Percentiles rank a stretch among this genome's conserved stretches.
Evolutionary conservation across 1,140 invertebrate species (phyloP).

Genomic region (Helicoverpa armigera): DNA sequence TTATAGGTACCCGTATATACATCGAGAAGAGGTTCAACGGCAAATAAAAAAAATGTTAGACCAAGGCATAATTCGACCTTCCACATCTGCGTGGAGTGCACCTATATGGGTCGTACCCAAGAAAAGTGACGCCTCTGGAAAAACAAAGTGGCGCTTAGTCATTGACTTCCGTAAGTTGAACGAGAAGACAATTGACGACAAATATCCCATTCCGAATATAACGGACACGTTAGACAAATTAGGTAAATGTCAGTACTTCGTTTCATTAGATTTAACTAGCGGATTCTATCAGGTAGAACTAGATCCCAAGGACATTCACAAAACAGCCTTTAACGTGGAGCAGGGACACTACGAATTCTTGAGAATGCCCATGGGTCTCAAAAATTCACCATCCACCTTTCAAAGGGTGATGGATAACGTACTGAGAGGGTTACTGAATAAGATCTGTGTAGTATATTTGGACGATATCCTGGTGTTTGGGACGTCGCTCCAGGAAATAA

Average conservation of each 20-base stretch:
- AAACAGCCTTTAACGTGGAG: conserved; percentile 51
- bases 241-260: conserved; percentile 77
- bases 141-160: conserved; percentile 37
- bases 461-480: neutral
- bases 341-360: conserved; percentile 51
- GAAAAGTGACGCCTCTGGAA: conserved; percentile 34
- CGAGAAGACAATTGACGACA: conserved; percentile 37
- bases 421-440: neutral
- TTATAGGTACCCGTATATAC: conserved; percentile 49
- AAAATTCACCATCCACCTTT: neutral
- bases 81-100: conserved; percentile 50
- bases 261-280: conserved; percentile 80
- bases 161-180: conserved; percentile 41
- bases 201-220: conserved; percentile 39
- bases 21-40: conserved; percentile 39
- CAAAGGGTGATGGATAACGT: conserved; percentile 10
- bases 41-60: conserved; percentile 53
- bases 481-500: neutral
- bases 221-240: conserved; percentile 65
- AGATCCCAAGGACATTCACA: conserved; percentile 52
- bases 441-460: neutral
- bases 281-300: conserved; percentile 87
- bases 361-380: conserved; percentile 50
- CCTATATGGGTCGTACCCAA: conserved; percentile 48
- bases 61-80: conserved; percentile 50